Evolutionary conservation across 2,113 vertebrate genomes (phyloP), one percentile per base, ranked within the genome.

Genomic region (Camelus bactrianus): DNA sequence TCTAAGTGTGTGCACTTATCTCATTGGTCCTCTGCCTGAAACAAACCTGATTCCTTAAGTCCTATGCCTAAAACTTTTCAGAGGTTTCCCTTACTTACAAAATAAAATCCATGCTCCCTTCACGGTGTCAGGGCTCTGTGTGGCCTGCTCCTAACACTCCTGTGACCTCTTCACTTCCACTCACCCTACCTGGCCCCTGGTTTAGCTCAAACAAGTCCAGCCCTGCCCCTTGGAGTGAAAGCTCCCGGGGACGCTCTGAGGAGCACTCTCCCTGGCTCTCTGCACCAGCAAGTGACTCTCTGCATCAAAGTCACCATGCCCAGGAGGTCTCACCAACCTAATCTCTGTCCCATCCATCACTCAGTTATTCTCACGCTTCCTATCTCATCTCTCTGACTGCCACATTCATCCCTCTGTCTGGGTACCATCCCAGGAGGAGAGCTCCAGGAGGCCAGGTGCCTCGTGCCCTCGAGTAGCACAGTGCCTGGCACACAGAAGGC

Each of bases 321-420:
- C 0, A 3, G 67, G n/a, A 60, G 5, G 5, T 26, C 81, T 48
- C 48, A 46, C 22, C 4, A 35, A 35, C n/a, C 0, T 50, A 4
- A 10, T 14, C 24, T 65, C 58, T 60, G 24, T 16, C 69, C 84
- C 89, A 58, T 6, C 12, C 16, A 2, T 35, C 30, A 56, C 48
- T 54, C 48, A 24, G 0, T n/a, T 15, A 28, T 86, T 48, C 48
- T 81, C 60, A n/a, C 1, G 58, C 56, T 20, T 65, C 32, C 56
- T 58, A 14, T 13, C 46, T 48, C 0, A 0, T 26, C n/a, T 64
- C 22, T 46, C 54, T 48, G 5, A 65, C 30, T 62, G 67, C 38
- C 48, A n/a, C 0, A 0, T 60, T 50, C 62, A 19, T 20, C 38
- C 17, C 7, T 72, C 16, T 81, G 20, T 38, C 26, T 46, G 20